Base-by-base conservation (phyloP, 2,113 vertebrate species). In the Rhynchomys soricoides region DNA sequence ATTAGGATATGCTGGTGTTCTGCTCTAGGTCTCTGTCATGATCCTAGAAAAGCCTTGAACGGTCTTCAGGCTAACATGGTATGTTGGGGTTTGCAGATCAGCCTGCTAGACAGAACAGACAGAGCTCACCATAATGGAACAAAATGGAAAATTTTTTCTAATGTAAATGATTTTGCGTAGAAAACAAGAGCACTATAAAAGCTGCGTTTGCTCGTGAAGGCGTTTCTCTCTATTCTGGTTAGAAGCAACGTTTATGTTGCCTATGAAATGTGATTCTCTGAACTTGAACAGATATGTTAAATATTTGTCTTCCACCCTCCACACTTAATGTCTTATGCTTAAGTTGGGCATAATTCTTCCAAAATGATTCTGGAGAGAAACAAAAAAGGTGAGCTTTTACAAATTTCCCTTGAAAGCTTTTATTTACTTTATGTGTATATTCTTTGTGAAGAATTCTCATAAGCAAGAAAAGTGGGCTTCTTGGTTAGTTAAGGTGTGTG, bases 21-120 rank as follows among this genome's bases (percentile, higher is more conserved):
- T 26, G 13, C 50, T 57, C 24, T 5, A 55, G 70, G 26, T 87
- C 48, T 64, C 22, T 34, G 34, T 11, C n/a, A 68, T n/a, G 50
- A 64, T 83, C 40, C 43, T 93, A 75, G 79, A 43, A 96, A 91
- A 97, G 71, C 93, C 93, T 92, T 77, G 40, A 74, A n/a, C 77
- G 88, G 50, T 66, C n/a, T 96, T 57, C 83, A 96, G 15, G 96
- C 86, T 97, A 96, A 97, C 82, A 68, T 96, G 55, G 26, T 71
- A 0, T 82, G 34, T 52, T 59, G 48, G 86, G 17, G 64, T 96
- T 10, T 87, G 45, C 77, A 62, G 48, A 62, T 87, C 19, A 24
- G 6, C 19, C 21, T 66, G 16, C 71, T 94, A 64, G 85, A 52
- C 52, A 43, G 81, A 86, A 82, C 77, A 81, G 37, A 82, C 77